phyloP scores from a whole-genome alignment of 2,113 vertebrate genomes.

The Edolisoma coerulescens region DNA sequence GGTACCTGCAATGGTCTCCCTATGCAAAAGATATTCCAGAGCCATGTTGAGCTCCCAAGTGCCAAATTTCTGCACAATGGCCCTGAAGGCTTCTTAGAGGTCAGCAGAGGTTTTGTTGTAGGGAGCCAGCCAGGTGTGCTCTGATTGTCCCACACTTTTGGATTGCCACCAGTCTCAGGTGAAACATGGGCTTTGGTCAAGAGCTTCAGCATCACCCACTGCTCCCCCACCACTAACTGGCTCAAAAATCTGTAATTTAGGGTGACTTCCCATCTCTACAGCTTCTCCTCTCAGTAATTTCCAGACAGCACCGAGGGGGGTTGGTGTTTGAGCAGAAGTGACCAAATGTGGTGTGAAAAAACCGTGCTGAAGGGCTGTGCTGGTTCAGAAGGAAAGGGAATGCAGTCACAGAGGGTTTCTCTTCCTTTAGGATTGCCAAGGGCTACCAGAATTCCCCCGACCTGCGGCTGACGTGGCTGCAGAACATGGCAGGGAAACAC shows the following conservation, averaged over 20 bases:
- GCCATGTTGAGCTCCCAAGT: not conserved
- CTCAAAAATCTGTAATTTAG: not conserved
- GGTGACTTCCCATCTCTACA: not conserved
- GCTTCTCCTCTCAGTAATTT: not conserved
- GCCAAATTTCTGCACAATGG: not conserved
- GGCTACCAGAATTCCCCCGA: slow-evolving; percentile 98
- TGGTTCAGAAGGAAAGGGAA: not conserved
- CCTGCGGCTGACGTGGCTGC: slow-evolving; percentile 92
- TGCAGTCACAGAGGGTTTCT: not conserved
- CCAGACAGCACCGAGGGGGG: not conserved
- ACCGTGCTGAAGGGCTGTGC: not conserved
- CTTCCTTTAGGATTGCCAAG: slow-evolving; percentile 87
- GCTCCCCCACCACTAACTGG: not conserved
- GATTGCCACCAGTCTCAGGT: not conserved
- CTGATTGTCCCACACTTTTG: not conserved
- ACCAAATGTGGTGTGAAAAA: not conserved
- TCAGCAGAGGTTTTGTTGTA: not conserved
- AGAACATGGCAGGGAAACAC: slow-evolving; percentile 99
- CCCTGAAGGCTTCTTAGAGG: not conserved
- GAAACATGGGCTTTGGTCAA: not conserved
- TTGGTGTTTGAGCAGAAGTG: not conserved
- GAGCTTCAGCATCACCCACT: not conserved
- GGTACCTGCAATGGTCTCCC: not conserved
- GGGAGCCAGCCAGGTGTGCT: not conserved
- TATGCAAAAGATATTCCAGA: not conserved